Evolutionary conservation across 2,888 invertebrate genomes (phyloP), one percentile per base, ranked within the genome.

Genomic region (Leucophenga maculata): DNA sequence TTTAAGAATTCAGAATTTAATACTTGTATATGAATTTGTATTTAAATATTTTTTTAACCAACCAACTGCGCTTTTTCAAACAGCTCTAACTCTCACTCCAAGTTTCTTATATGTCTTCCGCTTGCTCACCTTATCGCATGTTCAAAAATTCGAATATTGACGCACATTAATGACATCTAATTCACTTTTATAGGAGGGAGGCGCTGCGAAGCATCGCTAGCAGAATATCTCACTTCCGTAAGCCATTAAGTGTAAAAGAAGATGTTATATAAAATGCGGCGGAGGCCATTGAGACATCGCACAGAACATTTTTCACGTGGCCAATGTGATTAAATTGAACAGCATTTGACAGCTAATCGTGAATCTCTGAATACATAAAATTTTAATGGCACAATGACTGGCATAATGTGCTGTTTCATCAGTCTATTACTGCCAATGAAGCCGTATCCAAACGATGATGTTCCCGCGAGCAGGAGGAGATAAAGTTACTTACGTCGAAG

Each of bases 311-410:
- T 32, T 32, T 32, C 32, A 32, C 22, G 22, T 59, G 31, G 18
- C 22, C 67, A 50, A 52, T 52, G 52, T 54, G 16, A 80, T 80
- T 77, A 82, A 80, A 80, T 84, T 82, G 84, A 80, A 79, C 83
- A 82, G 78, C 84, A 84, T 80, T 82, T 84, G 80, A 84, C 80
- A 82, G 84, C 80, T 80, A 80, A 84, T 80, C 79, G 74, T 70
- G 70, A 39, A 52, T 72, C 69, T 71, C 69, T 59, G 72, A 75
- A 73, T 78, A 78, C 83, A 84, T 84, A 77, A 85, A 85, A 85
- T 83, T 86, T 85, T 84, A 86, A 86, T 86, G 86, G 77, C 73
- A 72, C 80, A 80, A 74, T 78, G 84, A 78, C 84, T 81, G 84
- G 72, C 80, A 68, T 67, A 76, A 79, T 72, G 73, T 78, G 76